phyloP scores from a whole-genome alignment of 2,797 vertebrate genomes.

The Manis javanica region DNA sequence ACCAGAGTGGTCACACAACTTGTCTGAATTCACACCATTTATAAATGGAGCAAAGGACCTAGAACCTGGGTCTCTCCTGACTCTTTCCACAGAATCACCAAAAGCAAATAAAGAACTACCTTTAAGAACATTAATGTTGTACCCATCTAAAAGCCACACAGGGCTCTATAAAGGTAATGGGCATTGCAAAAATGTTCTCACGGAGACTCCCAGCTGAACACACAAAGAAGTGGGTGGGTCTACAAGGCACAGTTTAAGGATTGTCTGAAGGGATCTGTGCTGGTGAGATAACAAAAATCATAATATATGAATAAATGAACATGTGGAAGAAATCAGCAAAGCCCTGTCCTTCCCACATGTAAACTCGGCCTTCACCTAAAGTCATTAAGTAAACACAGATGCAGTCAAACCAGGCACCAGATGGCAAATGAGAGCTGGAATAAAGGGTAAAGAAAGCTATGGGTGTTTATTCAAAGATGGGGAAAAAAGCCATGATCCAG shows the following conservation, averaged over 20 bases:
- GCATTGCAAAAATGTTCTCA: constrained; percentile 61
- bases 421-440: constrained; percentile 85
- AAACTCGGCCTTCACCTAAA: constrained; percentile 86
- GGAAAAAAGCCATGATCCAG: constrained; percentile 61
- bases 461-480: constrained; percentile 69
- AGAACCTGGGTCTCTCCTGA: background rate
- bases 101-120: background rate
- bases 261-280: constrained; percentile 75
- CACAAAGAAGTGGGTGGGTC: constrained; percentile 64
- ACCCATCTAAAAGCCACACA: constrained; percentile 38
- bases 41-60: background rate
- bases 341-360: constrained; percentile 84
- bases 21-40: background rate
- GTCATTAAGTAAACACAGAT: constrained; percentile 89
- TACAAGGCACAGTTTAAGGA: constrained; percentile 67
- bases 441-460: constrained; percentile 75
- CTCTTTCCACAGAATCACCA: background rate
- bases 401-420: constrained; percentile 83
- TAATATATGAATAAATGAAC: constrained; percentile 86
- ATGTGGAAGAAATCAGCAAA: constrained; percentile 89
- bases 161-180: constrained; percentile 57
- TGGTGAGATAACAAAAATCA: constrained; percentile 85
- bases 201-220: constrained; percentile 80
- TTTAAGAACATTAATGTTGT: constrained; percentile 17
- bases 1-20: background rate